A percentile compares a stretch with the other conserved stretches of the same genome.
Evolutionary conservation across 2,113 vertebrate species (phyloP).

Genomic region (Silurus glanis): DNA sequence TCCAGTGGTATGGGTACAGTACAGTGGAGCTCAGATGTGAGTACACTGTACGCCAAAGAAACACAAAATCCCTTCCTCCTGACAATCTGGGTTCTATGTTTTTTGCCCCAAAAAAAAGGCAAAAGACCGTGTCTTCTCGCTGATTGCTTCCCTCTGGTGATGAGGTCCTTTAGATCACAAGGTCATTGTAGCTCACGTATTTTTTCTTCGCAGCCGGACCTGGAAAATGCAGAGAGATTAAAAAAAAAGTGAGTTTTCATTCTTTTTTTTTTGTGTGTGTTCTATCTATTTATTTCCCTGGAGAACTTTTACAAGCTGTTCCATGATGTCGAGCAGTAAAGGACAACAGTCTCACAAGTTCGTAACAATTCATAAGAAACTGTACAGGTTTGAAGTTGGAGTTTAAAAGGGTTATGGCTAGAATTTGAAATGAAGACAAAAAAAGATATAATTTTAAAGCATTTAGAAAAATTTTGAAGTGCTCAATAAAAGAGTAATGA

Average conservation of each 20-base stretch:
- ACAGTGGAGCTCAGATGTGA: conserved; percentile 24
- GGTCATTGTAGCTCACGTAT: conserved; percentile 93
- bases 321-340: not conserved
- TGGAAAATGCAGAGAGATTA: conserved; percentile 55
- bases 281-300: not conserved
- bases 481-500: too few species aligned
- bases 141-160: conserved; percentile 64
- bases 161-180: conserved; percentile 81
- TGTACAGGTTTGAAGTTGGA: not conserved
- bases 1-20: conserved; percentile 19
- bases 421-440: not conserved
- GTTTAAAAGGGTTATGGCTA: not conserved
- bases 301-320: not conserved
- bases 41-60: conserved; percentile 35
- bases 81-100: not conserved
- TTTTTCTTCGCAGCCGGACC: conserved; percentile 93
- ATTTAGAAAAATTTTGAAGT: not conserved
- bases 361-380: not conserved
- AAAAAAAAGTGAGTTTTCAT: conserved; percentile 21
- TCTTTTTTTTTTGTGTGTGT: not conserved
- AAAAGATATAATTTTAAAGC: not conserved
- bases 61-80: conserved; percentile 36
- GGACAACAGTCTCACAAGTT: not conserved
- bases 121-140: conserved; percentile 48
- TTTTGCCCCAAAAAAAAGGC: conserved; percentile 32